Percentiles rank a stretch among this genome's conserved stretches.
These are phyloP conservation scores for Tipula confusa DNA, from an alignment of 2,888 invertebrate species.

Conservation along the genomic window DNA sequence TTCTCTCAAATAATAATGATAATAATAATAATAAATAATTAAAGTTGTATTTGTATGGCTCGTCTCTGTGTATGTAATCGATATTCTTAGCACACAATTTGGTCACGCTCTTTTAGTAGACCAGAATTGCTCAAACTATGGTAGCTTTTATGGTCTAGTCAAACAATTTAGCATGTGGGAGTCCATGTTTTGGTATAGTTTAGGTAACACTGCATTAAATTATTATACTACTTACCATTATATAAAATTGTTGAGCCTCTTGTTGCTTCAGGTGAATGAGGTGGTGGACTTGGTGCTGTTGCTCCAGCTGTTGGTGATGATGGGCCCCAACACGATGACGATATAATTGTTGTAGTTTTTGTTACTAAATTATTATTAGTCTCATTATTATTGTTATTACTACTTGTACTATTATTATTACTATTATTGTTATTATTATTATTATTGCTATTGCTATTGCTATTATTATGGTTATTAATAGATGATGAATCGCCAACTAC, in stretches of 20 bases:
- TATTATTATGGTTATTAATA: slow-evolving; percentile 36
- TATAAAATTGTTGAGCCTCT: slow-evolving; percentile 70
- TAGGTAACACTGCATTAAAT: background rate
- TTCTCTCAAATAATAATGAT: background rate
- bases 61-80: background rate
- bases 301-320: slow-evolving; percentile 72
- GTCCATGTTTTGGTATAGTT: background rate
- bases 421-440: slow-evolving; percentile 37
- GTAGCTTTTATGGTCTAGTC: background rate
- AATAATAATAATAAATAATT: slow-evolving; percentile 21
- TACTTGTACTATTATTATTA: slow-evolving; percentile 42
- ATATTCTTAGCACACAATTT: background rate
- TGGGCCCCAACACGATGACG: slow-evolving; percentile 64
- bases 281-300: slow-evolving; percentile 70
- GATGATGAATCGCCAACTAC: slow-evolving; percentile 66
- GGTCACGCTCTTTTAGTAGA: background rate
- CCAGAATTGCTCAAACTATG: background rate
- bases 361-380: slow-evolving; percentile 40
- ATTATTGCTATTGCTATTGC: slow-evolving; percentile 39
- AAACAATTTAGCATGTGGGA: background rate
- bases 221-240: slow-evolving; percentile 59
- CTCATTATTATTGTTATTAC: slow-evolving; percentile 36
- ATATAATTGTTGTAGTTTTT: slow-evolving; percentile 38
- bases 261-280: slow-evolving; percentile 57
- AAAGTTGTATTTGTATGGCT: background rate